These are phyloP conservation scores for Ceriagrion tenellum DNA, from an alignment of 2,888 invertebrate genomes.

Conservation along the genomic window DNA sequence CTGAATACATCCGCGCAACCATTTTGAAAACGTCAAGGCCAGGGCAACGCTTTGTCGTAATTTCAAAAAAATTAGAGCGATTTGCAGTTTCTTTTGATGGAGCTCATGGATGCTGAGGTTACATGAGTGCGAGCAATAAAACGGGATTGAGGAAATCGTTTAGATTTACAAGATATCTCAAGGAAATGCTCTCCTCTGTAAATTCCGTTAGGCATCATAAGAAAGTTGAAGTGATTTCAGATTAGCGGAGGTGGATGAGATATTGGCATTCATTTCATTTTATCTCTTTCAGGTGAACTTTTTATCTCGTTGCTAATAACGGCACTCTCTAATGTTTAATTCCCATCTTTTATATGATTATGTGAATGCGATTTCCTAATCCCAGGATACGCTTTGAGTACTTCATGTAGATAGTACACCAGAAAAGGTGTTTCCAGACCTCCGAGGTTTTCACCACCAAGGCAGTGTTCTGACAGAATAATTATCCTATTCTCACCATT, in stretches of 20 bases:
- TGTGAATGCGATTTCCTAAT: too few relatives aligned
- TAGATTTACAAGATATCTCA: not conserved
- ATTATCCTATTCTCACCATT: too few relatives aligned
- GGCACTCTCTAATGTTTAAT: too few relatives aligned
- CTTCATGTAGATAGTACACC: too few relatives aligned
- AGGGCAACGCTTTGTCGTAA: not conserved
- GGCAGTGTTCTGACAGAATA: too few relatives aligned
- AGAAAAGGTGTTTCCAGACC: too few relatives aligned
- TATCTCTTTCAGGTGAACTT: too few relatives aligned
- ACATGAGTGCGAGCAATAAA: not conserved
- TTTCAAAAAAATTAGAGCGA: not conserved
- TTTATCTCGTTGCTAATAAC: too few relatives aligned
- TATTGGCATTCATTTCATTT: not conserved
- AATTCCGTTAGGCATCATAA: not conserved
- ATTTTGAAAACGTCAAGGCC: not conserved
- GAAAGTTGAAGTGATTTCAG: not conserved
- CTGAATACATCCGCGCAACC: not conserved
- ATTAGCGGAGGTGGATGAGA: not conserved
- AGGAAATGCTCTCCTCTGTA: not conserved
- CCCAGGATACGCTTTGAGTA: too few relatives aligned
- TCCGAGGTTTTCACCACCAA: too few relatives aligned
- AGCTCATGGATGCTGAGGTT: not conserved
- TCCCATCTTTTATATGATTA: too few relatives aligned
- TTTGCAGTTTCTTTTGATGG: not conserved
- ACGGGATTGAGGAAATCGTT: constrained; percentile 21